Evolutionary conservation across 1,140 invertebrate genomes (phyloP).

Genomic region (Papilio polytes): DNA sequence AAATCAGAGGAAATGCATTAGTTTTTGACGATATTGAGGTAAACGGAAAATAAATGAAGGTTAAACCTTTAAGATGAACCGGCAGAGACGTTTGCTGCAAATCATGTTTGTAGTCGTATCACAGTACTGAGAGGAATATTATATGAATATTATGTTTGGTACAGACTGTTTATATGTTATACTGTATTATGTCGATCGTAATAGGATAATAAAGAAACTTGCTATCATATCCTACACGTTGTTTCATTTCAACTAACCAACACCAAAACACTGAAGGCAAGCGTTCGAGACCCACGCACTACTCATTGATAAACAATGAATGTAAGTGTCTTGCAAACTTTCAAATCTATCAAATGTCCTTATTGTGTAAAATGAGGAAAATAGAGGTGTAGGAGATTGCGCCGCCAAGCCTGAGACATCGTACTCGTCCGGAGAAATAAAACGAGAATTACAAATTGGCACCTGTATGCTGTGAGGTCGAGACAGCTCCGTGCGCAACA

Average conservation of each 20-base stretch:
- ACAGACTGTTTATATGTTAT: constrained; percentile 45
- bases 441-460: too few species aligned
- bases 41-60: not conserved
- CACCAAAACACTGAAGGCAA: not conserved
- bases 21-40: constrained; percentile 24
- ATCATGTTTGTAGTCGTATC: not conserved
- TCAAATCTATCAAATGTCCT: too few species aligned
- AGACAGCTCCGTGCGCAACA: too few species aligned
- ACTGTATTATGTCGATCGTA: constrained; percentile 63
- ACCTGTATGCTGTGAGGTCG: too few species aligned
- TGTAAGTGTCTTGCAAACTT: too few species aligned
- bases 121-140: constrained; percentile 13
- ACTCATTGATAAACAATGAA: not conserved
- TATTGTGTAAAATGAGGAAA: too few species aligned
- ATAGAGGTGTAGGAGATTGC: too few species aligned
- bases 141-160: constrained; percentile 42
- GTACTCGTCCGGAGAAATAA: too few species aligned
- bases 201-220: constrained; percentile 75
- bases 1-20: constrained; percentile 12
- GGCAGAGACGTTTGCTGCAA: not conserved
- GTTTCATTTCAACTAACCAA: constrained; percentile 45
- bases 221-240: constrained; percentile 64
- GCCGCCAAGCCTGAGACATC: too few species aligned
- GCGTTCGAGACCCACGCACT: not conserved
- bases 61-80: not conserved